phyloP scores from a whole-genome alignment of 2,797 vertebrate species.

The Huso huso region DNA sequence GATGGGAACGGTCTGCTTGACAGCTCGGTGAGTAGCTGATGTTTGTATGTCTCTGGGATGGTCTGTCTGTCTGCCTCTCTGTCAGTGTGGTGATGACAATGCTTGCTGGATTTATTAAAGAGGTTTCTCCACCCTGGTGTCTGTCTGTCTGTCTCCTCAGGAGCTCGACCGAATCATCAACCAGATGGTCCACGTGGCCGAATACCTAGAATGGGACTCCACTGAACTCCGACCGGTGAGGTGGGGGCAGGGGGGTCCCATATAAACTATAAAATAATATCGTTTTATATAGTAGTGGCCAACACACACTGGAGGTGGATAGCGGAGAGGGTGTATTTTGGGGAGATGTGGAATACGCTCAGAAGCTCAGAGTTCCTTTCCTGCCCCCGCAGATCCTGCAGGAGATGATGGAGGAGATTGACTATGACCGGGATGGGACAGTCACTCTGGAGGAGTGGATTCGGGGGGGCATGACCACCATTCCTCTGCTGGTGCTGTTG shows the following conservation, averaged over 20 bases:
- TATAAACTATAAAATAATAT: too few relatives aligned
- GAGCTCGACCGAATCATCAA: constrained; percentile 87
- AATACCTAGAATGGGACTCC: constrained; percentile 91
- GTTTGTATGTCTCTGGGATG: background rate
- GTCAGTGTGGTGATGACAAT: background rate
- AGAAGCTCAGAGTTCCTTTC: background rate
- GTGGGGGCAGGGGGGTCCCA: constrained; percentile 4
- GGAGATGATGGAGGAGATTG: constrained; percentile 90
- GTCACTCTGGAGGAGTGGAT: constrained; percentile 93
- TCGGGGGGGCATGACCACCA: constrained; percentile 85
- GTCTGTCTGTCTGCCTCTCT: background rate
- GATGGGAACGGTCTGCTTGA: constrained; percentile 87
- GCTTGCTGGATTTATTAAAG: background rate
- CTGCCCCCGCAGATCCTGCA: constrained; percentile 70
- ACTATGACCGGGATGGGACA: constrained; percentile 75
- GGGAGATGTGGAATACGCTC: background rate
- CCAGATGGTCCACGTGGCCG: constrained; percentile 90
- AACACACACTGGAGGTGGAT: background rate
- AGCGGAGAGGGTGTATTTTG: background rate
- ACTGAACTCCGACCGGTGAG: constrained; percentile 83
- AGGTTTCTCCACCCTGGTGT: background rate
- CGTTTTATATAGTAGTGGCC: too few relatives aligned
- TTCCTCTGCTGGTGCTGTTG: constrained; percentile 83
- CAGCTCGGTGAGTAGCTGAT: constrained; percentile 71
- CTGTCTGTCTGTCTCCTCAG: constrained; percentile 39